phyloP scores from a whole-genome alignment of 1,140 invertebrate species.

The Zelostemma sp. region DNA sequence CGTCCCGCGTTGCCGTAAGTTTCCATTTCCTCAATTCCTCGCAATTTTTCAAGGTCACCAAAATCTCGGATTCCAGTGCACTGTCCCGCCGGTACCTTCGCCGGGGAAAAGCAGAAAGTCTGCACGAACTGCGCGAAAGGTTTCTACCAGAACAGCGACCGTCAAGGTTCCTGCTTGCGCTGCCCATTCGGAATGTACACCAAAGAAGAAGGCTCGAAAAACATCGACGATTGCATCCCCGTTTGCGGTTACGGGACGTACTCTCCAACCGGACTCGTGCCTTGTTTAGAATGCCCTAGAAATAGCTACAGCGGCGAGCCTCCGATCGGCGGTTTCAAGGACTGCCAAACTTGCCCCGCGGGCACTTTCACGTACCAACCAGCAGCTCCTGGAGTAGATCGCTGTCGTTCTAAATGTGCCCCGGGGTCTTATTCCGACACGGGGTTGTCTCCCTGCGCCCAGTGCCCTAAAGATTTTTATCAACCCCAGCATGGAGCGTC shows the following conservation, averaged over 20 bases:
- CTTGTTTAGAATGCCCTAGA: slow-evolving; percentile 94
- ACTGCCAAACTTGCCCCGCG: slow-evolving; percentile 92
- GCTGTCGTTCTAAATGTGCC: slow-evolving; percentile 92
- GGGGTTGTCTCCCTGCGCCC: slow-evolving; percentile 93
- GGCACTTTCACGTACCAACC: slow-evolving; percentile 94
- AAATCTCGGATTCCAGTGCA: slow-evolving; percentile 86
- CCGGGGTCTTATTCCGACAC: slow-evolving; percentile 95
- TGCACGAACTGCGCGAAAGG: slow-evolving; percentile 92
- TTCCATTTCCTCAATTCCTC: too few species aligned
- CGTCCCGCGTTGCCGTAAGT: slow-evolving; percentile 92
- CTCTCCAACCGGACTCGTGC: slow-evolving; percentile 93
- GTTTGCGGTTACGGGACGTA: slow-evolving; percentile 97
- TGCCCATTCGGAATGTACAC: slow-evolving; percentile 96
- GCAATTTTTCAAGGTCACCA: slow-evolving; percentile 10
- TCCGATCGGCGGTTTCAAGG: slow-evolving; percentile 91
- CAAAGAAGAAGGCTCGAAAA: slow-evolving; percentile 89
- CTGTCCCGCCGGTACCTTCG: slow-evolving; percentile 95
- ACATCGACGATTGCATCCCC: slow-evolving; percentile 85
- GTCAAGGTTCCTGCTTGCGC: slow-evolving; percentile 87
- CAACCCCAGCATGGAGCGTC: slow-evolving; percentile 87
- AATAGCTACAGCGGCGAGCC: slow-evolving; percentile 93
- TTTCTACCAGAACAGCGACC: slow-evolving; percentile 92
- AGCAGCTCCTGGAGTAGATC: slow-evolving; percentile 84
- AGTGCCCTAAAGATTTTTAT: slow-evolving; percentile 94
- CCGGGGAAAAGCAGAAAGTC: slow-evolving; percentile 85